A percentile compares a stretch with the other conserved stretches of the same genome.
phyloP scores from a whole-genome alignment of 2,888 invertebrate genomes.

The Agrenia bidenticulata region DNA sequence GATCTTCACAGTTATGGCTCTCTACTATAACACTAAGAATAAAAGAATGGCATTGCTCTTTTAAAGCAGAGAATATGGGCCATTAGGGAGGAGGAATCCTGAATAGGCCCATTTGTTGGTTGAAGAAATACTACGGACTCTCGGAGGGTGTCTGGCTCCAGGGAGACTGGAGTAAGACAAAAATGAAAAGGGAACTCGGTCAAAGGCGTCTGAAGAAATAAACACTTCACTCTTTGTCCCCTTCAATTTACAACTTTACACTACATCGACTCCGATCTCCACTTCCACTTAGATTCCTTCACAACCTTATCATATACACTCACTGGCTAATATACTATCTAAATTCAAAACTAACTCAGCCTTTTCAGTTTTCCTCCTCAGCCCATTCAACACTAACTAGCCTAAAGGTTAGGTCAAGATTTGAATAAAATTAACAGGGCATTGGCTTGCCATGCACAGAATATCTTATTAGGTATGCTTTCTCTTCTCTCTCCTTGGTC shows the following conservation, averaged over 20 bases:
- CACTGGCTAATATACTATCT: too few relatives aligned
- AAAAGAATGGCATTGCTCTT: slow-evolving; percentile 14
- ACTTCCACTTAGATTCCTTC: too few relatives aligned
- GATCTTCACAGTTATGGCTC: not conserved
- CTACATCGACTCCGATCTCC: slow-evolving; percentile 7
- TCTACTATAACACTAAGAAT: not conserved
- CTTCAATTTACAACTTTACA: slow-evolving; percentile 21
- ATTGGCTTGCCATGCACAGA: too few relatives aligned
- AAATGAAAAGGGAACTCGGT: slow-evolving; percentile 19
- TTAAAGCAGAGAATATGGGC: slow-evolving; percentile 11
- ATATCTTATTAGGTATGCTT: too few relatives aligned
- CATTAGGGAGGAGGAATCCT: slow-evolving; percentile 11
- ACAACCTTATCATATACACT: too few relatives aligned
- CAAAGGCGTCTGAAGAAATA: slow-evolving; percentile 20
- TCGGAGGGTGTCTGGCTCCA: slow-evolving; percentile 23
- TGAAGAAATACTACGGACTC: slow-evolving; percentile 2
- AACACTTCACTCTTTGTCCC: slow-evolving; percentile 3
- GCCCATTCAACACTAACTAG: too few relatives aligned
- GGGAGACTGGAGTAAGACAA: slow-evolving; percentile 18
- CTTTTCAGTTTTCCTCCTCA: too few relatives aligned
- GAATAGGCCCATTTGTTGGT: not conserved
- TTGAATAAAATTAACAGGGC: too few relatives aligned
- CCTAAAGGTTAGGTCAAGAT: too few relatives aligned
- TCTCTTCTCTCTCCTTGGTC: too few relatives aligned
- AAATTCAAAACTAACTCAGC: too few relatives aligned